Conservation (phyloP, 2,113 vertebrate genomes). For the Scomber japonicus region DNA sequence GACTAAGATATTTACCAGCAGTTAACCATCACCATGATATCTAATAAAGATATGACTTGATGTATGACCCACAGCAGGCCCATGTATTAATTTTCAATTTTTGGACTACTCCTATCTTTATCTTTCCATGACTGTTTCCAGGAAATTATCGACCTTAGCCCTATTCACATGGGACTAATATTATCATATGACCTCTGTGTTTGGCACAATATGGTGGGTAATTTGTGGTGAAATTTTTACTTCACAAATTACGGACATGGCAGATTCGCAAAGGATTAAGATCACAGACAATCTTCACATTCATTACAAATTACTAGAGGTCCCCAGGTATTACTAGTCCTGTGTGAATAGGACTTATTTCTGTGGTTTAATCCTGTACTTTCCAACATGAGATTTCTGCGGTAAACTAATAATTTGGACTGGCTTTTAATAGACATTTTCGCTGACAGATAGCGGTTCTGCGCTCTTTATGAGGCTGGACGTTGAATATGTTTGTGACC, state of each 20-base stretch:
- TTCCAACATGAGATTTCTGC: constrained; percentile 18
- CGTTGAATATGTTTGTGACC: constrained; percentile 46
- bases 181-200: no score
- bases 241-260: no score
- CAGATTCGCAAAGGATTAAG: no score
- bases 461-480: constrained; percentile 38
- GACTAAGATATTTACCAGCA: background rate
- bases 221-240: no score
- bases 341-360: background rate
- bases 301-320: no score
- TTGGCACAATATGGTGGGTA: no score
- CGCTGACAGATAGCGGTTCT: constrained; percentile 46
- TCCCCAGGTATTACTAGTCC: no score
- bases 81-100: background rate
- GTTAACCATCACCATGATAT: background rate
- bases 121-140: constrained; percentile 6
- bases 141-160: background rate
- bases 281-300: no score
- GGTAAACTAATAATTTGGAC: constrained; percentile 11
- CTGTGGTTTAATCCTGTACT: background rate
- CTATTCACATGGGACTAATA: no score
- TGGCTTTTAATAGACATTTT: constrained; percentile 32
- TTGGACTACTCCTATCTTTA: background rate
- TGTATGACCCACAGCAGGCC: background rate
- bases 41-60: background rate